phyloP scores from a whole-genome alignment of 2,113 vertebrate species.

The Trematomus loennbergii region DNA sequence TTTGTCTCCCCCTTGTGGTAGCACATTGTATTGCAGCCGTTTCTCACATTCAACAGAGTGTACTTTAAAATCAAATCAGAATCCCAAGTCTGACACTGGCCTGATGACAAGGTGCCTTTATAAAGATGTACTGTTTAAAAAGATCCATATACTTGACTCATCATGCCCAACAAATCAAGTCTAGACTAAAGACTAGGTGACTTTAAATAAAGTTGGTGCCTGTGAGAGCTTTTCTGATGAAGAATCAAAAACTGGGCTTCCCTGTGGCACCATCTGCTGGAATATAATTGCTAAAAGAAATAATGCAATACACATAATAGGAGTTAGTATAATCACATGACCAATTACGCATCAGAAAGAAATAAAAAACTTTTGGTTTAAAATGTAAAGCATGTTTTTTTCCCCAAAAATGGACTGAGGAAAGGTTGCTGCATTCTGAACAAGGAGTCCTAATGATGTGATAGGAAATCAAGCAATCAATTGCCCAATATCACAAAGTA shows the following conservation, averaged over 20 bases:
- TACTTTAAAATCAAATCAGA: not conserved
- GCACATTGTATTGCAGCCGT: not conserved
- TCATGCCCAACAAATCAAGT: constrained; percentile 3
- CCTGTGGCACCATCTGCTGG: constrained; percentile 76
- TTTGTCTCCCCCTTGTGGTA: constrained; percentile 61
- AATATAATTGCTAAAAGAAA: not conserved
- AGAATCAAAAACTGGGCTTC: constrained; percentile 11
- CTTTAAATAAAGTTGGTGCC: not conserved
- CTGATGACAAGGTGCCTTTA: not conserved
- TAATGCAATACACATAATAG: not conserved
- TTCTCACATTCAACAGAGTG: not conserved
- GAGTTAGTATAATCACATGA: not conserved
- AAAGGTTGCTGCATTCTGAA: not conserved
- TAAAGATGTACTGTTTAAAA: constrained; percentile 1
- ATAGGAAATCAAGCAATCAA: not conserved
- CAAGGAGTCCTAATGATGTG: not conserved
- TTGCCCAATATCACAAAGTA: too few species aligned
- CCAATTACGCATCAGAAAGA: not conserved
- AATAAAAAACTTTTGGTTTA: too few species aligned
- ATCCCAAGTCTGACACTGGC: not conserved
- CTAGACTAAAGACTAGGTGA: constrained; percentile 1
- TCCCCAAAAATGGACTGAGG: not conserved
- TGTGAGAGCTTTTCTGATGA: not conserved
- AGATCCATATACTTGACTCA: not conserved
- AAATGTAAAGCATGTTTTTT: too few species aligned